Conservation (phyloP, 1,140 invertebrate genomes). For the Aphelenchoides avenae region DNA sequence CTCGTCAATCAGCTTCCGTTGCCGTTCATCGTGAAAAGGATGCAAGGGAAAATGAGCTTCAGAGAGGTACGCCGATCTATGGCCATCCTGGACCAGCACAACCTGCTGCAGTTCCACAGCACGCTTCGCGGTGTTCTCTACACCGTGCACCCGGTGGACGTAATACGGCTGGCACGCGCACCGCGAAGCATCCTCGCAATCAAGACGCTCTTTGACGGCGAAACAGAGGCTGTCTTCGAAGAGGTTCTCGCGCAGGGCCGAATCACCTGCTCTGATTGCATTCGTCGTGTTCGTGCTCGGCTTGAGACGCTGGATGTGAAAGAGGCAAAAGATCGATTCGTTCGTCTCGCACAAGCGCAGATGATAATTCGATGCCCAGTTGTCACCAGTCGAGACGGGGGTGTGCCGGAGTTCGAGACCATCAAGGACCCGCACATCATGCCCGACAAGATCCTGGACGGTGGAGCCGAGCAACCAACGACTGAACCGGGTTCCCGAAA, state of each 20-base stretch:
- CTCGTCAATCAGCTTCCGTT: conserved; percentile 21
- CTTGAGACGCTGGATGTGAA: conserved; percentile 12
- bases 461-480: no score
- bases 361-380: conserved; percentile 25
- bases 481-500: no score
- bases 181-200: conserved; percentile 34
- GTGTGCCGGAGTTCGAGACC: conserved; percentile 21
- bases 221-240: conserved; percentile 24
- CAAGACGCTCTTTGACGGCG: conserved; percentile 26
- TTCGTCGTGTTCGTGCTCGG: conserved; percentile 24
- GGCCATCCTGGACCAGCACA: conserved; percentile 39
- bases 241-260: conserved; percentile 19
- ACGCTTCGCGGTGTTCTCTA: conserved; percentile 34
- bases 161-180: conserved; percentile 19
- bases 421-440: conserved; percentile 22
- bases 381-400: conserved; percentile 4
- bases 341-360: conserved; percentile 15
- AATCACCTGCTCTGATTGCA: conserved; percentile 23
- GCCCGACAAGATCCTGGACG: conserved; percentile 23
- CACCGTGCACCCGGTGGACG: conserved; percentile 16
- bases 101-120: conserved; percentile 27
- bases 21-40: conserved; percentile 5
- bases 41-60: conserved; percentile 8
- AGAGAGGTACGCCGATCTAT: conserved; percentile 18
- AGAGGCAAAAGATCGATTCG: conserved; percentile 27